Conservation (phyloP, 2,888 invertebrate species). For the Disparrhopalites patrizii region DNA sequence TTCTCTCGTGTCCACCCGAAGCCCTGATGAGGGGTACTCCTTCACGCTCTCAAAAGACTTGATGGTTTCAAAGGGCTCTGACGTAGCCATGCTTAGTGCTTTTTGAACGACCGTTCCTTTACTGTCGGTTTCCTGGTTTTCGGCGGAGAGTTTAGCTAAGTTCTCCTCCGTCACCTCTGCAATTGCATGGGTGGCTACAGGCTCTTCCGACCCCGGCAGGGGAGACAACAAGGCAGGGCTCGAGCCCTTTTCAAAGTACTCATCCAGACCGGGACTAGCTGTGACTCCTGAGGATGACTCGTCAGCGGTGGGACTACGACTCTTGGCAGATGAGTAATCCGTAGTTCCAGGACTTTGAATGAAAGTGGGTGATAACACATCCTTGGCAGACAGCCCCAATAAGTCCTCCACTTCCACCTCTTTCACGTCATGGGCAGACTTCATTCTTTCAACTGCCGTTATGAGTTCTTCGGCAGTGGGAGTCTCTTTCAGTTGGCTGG, state of each 20-base stretch:
- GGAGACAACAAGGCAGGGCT: constrained; percentile 1
- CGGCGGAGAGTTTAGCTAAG: not conserved
- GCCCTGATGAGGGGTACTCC: not conserved
- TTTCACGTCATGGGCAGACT: not conserved
- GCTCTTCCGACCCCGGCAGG: not conserved
- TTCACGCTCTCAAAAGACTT: constrained; percentile 17
- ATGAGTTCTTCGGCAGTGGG: constrained; percentile 26
- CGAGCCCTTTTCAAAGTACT: constrained; percentile 10
- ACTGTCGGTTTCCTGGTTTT: not conserved
- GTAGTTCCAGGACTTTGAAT: constrained; percentile 11
- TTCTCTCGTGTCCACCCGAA: no score
- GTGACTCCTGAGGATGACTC: constrained; percentile 24
- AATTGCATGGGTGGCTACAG: not conserved
- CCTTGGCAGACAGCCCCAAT: not conserved
- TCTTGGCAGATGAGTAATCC: constrained; percentile 21
- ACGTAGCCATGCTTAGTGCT: constrained; percentile 11
- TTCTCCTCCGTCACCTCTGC: not conserved
- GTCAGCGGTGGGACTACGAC: constrained; percentile 18
- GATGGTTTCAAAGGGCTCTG: constrained; percentile 14
- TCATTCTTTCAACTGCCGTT: constrained; percentile 23
- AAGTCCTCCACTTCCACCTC: not conserved
- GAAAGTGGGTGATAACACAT: constrained; percentile 14
- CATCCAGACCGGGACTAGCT: constrained; percentile 28
- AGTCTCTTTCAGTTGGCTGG: constrained; percentile 12
- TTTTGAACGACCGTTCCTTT: not conserved